Evolutionary conservation across 2,888 invertebrate genomes (phyloP).

Genomic region (Nipponacmea schrenckii): DNA sequence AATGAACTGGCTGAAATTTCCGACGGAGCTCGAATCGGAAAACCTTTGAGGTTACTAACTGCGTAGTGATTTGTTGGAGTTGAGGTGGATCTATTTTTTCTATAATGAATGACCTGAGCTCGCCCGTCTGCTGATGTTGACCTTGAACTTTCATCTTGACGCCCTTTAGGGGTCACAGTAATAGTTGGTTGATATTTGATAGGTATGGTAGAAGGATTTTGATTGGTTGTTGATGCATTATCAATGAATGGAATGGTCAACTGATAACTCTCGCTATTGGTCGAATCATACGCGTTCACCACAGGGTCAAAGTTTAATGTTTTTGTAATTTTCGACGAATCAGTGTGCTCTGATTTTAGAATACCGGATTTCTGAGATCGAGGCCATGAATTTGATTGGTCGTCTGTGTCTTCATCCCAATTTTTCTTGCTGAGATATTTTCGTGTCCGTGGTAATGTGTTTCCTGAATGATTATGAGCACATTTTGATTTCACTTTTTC

Average conservation of each 20-base stretch:
- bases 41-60: slow-evolving; percentile 31
- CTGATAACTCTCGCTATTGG: slow-evolving; percentile 47
- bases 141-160: slow-evolving; percentile 19
- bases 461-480: slow-evolving; percentile 29
- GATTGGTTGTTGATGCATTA: slow-evolving; percentile 1
- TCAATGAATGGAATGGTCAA: slow-evolving; percentile 35
- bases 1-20: slow-evolving; percentile 27
- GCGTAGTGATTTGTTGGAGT: slow-evolving; percentile 10
- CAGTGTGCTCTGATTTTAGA: slow-evolving; percentile 51
- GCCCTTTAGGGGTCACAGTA: slow-evolving; percentile 42
- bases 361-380: slow-evolving; percentile 48
- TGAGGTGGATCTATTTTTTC: not conserved
- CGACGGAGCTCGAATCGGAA: slow-evolving; percentile 11
- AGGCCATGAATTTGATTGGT: slow-evolving; percentile 55
- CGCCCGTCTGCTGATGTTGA: slow-evolving; percentile 16
- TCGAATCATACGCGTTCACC: slow-evolving; percentile 53
- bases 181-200: slow-evolving; percentile 51
- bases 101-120: slow-evolving; percentile 16
- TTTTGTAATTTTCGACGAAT: slow-evolving; percentile 41
- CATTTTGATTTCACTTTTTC: not conserved
- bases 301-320: slow-evolving; percentile 58
- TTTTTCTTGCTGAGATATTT: slow-evolving; percentile 27
- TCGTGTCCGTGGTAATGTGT: slow-evolving; percentile 27
- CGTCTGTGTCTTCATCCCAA: slow-evolving; percentile 21
- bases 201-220: slow-evolving; percentile 28